phyloP scores from a whole-genome alignment of 2,113 vertebrate species.

The Mionectes macconnelli region DNA sequence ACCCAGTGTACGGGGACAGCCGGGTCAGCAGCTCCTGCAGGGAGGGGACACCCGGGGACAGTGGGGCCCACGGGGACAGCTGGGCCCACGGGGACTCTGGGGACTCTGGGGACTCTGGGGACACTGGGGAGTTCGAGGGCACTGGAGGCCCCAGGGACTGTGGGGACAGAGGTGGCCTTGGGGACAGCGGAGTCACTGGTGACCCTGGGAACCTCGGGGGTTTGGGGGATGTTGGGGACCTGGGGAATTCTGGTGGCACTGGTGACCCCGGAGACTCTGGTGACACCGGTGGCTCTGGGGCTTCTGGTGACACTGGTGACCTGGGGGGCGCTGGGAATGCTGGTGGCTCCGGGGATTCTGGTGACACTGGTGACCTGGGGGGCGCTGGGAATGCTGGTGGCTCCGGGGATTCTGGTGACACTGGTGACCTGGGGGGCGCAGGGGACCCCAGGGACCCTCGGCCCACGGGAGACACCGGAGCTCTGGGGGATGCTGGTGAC shows the following conservation, averaged over 20 bases:
- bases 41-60: neutral
- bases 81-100: neutral
- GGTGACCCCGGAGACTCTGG: neutral
- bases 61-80: neutral
- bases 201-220: neutral
- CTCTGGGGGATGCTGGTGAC: neutral
- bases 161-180: neutral
- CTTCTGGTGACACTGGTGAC: neutral
- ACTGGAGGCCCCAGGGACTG: neutral
- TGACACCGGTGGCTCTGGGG: neutral
- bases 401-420: neutral
- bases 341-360: neutral
- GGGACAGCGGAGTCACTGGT: neutral
- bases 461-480: neutral
- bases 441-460: neutral
- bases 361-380: neutral
- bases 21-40: constrained; percentile 32
- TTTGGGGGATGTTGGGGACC: neutral
- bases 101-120: neutral
- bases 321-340: neutral
- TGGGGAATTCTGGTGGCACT: neutral
- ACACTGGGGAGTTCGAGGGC: neutral
- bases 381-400: neutral
- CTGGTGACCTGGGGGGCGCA: too few species aligned
- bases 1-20: constrained; percentile 5